phyloP scores from a whole-genome alignment of 1,140 invertebrate genomes.

The Brachystomella parvula region DNA sequence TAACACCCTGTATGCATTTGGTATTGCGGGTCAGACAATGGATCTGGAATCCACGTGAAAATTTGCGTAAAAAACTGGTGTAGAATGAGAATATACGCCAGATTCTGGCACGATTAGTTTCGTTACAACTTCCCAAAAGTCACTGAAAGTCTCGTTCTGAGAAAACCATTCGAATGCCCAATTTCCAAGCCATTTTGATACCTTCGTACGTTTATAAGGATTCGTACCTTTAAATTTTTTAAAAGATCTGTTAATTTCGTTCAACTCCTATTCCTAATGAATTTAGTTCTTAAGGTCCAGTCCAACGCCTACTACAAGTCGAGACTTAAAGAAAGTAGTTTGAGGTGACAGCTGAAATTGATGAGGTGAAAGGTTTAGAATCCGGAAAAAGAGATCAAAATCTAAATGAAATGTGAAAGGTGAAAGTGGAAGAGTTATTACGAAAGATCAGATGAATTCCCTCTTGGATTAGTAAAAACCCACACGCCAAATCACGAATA shows the following conservation, averaged over 20 bases:
- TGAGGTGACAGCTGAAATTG: neutral
- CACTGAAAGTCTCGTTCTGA: no score
- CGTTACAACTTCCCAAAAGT: no score
- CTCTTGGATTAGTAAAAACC: neutral
- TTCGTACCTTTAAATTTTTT: neutral
- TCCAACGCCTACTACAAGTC: neutral
- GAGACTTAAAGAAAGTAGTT: neutral
- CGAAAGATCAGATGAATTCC: neutral
- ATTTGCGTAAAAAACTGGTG: no score
- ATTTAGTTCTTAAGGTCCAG: neutral
- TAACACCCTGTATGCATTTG: no score
- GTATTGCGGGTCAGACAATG: no score
- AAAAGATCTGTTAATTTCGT: neutral
- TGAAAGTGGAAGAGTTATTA: neutral
- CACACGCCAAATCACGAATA: neutral
- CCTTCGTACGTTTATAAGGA: neutral
- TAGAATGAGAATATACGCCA: no score
- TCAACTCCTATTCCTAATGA: neutral
- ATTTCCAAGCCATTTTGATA: no score
- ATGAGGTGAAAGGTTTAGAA: neutral
- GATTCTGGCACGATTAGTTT: no score
- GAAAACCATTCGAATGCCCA: no score
- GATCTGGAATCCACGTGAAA: no score
- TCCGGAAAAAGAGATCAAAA: neutral
- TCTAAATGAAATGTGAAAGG: neutral